Evolutionary conservation across 1,140 invertebrate species (phyloP).

Genomic region (Heliconius himera): DNA sequence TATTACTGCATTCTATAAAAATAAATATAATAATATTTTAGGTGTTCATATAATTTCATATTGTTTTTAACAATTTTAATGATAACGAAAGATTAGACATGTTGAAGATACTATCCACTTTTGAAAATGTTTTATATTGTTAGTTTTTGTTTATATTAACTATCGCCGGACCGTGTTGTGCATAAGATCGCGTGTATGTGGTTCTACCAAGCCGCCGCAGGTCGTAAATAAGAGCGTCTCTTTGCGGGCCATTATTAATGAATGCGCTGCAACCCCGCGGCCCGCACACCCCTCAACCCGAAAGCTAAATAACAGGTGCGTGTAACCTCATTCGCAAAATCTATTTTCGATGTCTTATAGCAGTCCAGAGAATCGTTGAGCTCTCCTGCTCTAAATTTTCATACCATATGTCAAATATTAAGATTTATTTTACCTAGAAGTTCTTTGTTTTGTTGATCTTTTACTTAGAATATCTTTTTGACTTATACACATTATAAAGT

Average conservation of each 20-base stretch:
- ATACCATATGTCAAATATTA: constrained; percentile 79
- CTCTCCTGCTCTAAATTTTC: constrained; percentile 78
- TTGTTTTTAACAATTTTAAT: neutral
- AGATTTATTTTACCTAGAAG: constrained; percentile 64
- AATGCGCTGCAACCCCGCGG: constrained; percentile 62
- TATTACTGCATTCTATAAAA: neutral
- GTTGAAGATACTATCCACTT: neutral
- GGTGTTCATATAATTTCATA: neutral
- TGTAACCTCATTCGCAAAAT: constrained; percentile 80
- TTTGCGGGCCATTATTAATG: constrained; percentile 80
- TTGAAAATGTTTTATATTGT: neutral
- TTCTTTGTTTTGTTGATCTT: too few relatives aligned
- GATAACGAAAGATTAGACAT: neutral
- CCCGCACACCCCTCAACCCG: constrained; percentile 57
- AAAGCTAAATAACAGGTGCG: constrained; percentile 81
- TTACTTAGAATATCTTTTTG: constrained; percentile 46
- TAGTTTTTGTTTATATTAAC: neutral
- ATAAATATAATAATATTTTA: neutral
- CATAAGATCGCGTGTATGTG: constrained; percentile 57
- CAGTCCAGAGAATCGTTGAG: constrained; percentile 69
- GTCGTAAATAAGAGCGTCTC: constrained; percentile 80
- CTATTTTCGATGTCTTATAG: constrained; percentile 81
- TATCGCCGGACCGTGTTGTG: constrained; percentile 4
- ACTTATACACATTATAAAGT: constrained; percentile 75
- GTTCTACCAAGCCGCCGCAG: constrained; percentile 65